Evolutionary conservation across 2,888 invertebrate genomes (phyloP), one percentile per base, ranked within the genome.

Genomic region (Drosophila melanosoma): DNA sequence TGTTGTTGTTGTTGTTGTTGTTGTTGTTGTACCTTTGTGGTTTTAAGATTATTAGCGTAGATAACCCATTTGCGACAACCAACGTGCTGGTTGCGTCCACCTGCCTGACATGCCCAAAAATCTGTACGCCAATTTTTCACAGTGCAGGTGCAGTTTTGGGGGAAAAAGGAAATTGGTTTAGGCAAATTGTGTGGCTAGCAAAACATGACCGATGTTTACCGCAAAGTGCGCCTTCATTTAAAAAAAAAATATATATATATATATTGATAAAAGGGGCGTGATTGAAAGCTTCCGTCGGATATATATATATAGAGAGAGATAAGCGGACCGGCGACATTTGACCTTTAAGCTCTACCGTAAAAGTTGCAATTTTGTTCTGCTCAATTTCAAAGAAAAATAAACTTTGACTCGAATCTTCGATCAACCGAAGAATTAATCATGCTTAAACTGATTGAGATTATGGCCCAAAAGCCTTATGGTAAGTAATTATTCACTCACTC

Each of bases 121-220:
- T 73, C 76, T 69, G 73, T 56, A 58, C 62, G 67, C 86, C 69
- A 76, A 89, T 89, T 87, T 90, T 87, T 85, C 80, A 85, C 87
- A 75, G 74, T 79, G 69, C 64, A 67, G 76, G 72, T 72, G 78
- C 72, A 82, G 69, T 58, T 11, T 26, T 26, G 17, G 49, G 26
- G 38, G 26, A 4, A 38, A 56, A 85, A 89, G 91, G 91, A 92
- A 92, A 92, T 91, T 91, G 92, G 91, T 87, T 92, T 90, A 90
- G 90, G 87, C 92, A 91, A 92, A 91, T 92, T 91, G 91, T 91
- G 92, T 83, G 87, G 81, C 84, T 78, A 83, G 79, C 83, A 78
- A 79, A 90, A 91, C 91, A 90, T 83, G 89, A 78, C 81, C 76
- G 76, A 82, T 85, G 90, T 79, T 87, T 73, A 74, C 83, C 69